phyloP scores from a whole-genome alignment of 2,888 invertebrate species.

The Caenorhabditis doughertyi region DNA sequence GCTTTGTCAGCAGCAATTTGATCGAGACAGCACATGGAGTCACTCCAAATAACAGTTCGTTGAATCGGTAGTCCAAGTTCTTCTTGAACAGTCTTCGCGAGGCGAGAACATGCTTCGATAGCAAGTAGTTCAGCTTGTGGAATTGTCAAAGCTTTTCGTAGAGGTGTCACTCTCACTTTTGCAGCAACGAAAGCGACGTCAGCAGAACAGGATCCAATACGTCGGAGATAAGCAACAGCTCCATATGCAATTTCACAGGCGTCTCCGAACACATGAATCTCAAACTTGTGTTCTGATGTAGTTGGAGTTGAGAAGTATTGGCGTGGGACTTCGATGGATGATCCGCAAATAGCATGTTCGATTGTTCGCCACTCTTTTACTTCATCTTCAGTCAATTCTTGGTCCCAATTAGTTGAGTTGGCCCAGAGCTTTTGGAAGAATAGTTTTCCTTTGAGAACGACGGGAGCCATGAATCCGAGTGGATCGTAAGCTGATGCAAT shows the following conservation, averaged over 20 bases:
- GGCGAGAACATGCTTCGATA: neutral
- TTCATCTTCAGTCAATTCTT: neutral
- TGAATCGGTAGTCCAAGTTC: neutral
- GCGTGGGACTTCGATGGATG: neutral
- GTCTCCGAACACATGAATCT: conserved; percentile 38
- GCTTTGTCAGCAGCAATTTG: neutral
- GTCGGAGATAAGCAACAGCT: conserved; percentile 29
- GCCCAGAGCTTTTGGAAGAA: conserved; percentile 55
- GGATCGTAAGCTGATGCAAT: conserved; percentile 49
- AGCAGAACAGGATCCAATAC: conserved; percentile 33
- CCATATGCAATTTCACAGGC: conserved; percentile 24
- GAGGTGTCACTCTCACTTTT: conserved; percentile 57
- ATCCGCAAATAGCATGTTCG: neutral
- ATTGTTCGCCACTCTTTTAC: conserved; percentile 3
- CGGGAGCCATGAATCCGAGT: conserved; percentile 48
- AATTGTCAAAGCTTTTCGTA: conserved; percentile 1
- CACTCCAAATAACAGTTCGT: conserved; percentile 49
- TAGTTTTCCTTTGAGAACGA: conserved; percentile 35
- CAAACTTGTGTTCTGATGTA: neutral
- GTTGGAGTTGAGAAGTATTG: neutral
- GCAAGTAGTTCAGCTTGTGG: conserved; percentile 31
- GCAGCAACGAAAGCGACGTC: conserved; percentile 58
- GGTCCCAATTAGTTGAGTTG: neutral
- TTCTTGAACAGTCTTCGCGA: neutral
- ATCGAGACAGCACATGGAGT: conserved; percentile 36